Percentiles rank a stretch among this genome's conserved stretches.
Conservation (phyloP, 2,888 invertebrate genomes). For the Ecliptopera silaceata region DNA sequence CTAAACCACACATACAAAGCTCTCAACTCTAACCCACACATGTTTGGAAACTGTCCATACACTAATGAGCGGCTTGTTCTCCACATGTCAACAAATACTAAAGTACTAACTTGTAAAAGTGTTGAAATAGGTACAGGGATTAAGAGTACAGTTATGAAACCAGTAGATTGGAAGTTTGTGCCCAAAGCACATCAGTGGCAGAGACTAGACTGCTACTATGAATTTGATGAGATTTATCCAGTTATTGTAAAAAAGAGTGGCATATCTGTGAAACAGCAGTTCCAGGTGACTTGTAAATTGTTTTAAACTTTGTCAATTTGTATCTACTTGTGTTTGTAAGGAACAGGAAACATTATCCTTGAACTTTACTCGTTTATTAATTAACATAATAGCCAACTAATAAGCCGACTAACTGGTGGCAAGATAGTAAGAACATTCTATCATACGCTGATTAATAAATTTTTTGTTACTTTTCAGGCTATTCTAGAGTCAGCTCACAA, state of each 20-base stretch:
- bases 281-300: slow-evolving; percentile 79
- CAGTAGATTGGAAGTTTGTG: slow-evolving; percentile 90
- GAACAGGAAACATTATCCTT: too few relatives aligned
- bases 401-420: background rate
- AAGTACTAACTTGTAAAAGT: slow-evolving; percentile 85
- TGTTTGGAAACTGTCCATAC: slow-evolving; percentile 83
- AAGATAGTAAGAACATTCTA: background rate
- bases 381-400: background rate
- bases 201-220: slow-evolving; percentile 88
- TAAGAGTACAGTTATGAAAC: slow-evolving; percentile 80
- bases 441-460: background rate
- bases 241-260: slow-evolving; percentile 84
- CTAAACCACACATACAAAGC: slow-evolving; percentile 82
- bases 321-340: background rate
- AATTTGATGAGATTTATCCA: slow-evolving; percentile 89
- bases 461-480: slow-evolving; percentile 69
- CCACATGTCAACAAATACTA: slow-evolving; percentile 79
- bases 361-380: too few relatives aligned
- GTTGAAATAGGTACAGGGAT: slow-evolving; percentile 78
- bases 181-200: slow-evolving; percentile 89
- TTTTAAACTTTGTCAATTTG: background rate
- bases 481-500: slow-evolving; percentile 83
- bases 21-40: slow-evolving; percentile 79
- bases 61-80: slow-evolving; percentile 86
- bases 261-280: slow-evolving; percentile 86